phyloP scores from a whole-genome alignment of 2,888 invertebrate genomes.

The Quadriops clusia region DNA sequence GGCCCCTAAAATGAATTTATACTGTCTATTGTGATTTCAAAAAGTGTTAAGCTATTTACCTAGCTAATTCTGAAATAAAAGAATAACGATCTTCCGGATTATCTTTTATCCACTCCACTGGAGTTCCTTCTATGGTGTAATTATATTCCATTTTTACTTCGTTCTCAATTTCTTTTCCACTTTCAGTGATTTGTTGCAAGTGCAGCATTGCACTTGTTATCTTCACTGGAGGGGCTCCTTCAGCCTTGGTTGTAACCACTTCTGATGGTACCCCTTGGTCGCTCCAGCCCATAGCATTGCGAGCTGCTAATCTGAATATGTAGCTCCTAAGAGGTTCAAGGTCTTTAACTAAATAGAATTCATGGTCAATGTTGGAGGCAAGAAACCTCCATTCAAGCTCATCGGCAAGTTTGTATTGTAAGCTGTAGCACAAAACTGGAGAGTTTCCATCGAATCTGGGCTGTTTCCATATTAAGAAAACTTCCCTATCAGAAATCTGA shows the following conservation, averaged over 20 bases:
- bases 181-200: conserved; percentile 74
- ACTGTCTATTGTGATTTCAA: too few species aligned
- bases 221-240: conserved; percentile 58
- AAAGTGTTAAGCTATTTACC: too few species aligned
- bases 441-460: conserved; percentile 87
- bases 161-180: conserved; percentile 55
- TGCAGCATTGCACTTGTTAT: conserved; percentile 74
- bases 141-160: conserved; percentile 55
- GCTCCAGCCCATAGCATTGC: conserved; percentile 90
- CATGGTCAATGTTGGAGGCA: conserved; percentile 83
- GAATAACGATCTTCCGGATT: conserved; percentile 66
- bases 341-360: conserved; percentile 74
- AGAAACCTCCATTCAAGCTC: conserved; percentile 76
- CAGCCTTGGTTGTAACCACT: conserved; percentile 54
- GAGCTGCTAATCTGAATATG: conserved; percentile 77
- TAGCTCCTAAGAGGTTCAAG: conserved; percentile 71
- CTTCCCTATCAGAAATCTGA: conserved; percentile 73
- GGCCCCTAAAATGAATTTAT: conserved; percentile 53
- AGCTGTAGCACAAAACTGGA: conserved; percentile 76
- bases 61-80: conserved; percentile 73
- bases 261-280: conserved; percentile 75
- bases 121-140: conserved; percentile 62
- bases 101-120: conserved; percentile 59
- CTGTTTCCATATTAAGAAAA: conserved; percentile 84
- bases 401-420: conserved; percentile 70